Evolutionary conservation across 2,888 invertebrate genomes (phyloP).

Genomic region (Tiliacea citrago): DNA sequence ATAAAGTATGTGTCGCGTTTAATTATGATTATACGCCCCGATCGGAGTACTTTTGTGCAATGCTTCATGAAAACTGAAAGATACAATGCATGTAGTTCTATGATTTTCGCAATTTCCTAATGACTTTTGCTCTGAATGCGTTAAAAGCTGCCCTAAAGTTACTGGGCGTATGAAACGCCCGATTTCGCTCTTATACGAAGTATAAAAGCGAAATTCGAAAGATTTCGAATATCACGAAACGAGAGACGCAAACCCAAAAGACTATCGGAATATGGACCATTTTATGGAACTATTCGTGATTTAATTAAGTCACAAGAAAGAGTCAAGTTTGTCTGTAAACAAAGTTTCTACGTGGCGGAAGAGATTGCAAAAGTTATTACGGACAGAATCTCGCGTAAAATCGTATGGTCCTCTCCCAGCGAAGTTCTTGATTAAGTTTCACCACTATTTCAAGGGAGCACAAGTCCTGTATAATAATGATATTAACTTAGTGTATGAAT

Average conservation of each 20-base stretch:
- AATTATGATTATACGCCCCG: too few relatives aligned
- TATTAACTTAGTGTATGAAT: slow-evolving; percentile 3
- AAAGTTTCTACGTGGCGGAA: slow-evolving; percentile 67
- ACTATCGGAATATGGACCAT: not conserved
- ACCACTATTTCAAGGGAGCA: slow-evolving; percentile 53
- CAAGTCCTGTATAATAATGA: slow-evolving; percentile 7
- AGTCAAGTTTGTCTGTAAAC: slow-evolving; percentile 64
- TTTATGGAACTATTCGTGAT: slow-evolving; percentile 28
- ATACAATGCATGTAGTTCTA: not conserved
- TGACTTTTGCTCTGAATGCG: not conserved
- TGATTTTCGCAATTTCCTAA: not conserved
- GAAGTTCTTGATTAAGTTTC: slow-evolving; percentile 76
- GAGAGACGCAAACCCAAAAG: not conserved
- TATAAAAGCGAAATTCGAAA: too few relatives aligned
- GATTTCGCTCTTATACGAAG: too few relatives aligned
- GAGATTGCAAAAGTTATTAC: slow-evolving; percentile 77
- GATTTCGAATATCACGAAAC: too few relatives aligned
- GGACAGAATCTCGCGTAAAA: slow-evolving; percentile 63
- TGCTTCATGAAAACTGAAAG: slow-evolving; percentile 2
- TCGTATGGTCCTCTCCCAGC: slow-evolving; percentile 63
- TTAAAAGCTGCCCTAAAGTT: not conserved
- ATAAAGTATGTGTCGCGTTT: slow-evolving; percentile 9
- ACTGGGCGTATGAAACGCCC: not conserved
- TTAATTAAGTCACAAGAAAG: slow-evolving; percentile 45
- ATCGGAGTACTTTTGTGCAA: not conserved